Evolutionary conservation across 2,888 invertebrate genomes (phyloP).

Genomic region (Thera britannica): DNA sequence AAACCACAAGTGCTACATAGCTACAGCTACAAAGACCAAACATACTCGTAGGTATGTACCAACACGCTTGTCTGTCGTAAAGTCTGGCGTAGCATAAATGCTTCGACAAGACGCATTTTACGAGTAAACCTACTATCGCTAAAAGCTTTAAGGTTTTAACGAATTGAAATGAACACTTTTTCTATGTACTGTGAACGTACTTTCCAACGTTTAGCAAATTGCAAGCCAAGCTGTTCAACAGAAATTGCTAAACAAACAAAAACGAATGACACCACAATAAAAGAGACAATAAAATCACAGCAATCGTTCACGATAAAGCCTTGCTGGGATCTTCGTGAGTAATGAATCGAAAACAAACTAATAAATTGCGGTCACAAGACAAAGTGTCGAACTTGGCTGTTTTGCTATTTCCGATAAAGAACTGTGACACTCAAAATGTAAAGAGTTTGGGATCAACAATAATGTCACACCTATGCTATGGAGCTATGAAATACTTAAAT

Average conservation of each 20-base stretch:
- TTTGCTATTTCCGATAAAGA: constrained; percentile 38
- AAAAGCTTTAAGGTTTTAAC: constrained; percentile 24
- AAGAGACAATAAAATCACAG: constrained; percentile 59
- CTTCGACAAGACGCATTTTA: constrained; percentile 9
- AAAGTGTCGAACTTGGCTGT: constrained; percentile 54
- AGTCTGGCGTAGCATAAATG: constrained; percentile 9
- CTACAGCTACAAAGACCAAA: not conserved
- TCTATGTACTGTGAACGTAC: not conserved
- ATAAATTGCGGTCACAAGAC: constrained; percentile 64
- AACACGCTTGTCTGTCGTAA: constrained; percentile 5
- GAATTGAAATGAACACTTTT: constrained; percentile 12
- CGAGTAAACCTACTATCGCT: constrained; percentile 15
- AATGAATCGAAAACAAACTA: constrained; percentile 66
- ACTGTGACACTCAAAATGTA: constrained; percentile 52
- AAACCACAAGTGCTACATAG: not conserved
- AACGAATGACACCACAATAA: constrained; percentile 49
- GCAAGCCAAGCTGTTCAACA: constrained; percentile 9
- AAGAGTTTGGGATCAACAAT: constrained; percentile 48
- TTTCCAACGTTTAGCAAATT: constrained; percentile 12
- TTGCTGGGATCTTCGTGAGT: constrained; percentile 56
- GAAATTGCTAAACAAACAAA: constrained; percentile 38
- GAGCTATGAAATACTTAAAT: no score
- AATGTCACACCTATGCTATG: constrained; percentile 39
- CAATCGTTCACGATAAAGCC: constrained; percentile 53
- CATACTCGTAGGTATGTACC: not conserved